Evolutionary conservation across 2,888 invertebrate species (phyloP).

Genomic region (Dicyrtoma fusca): DNA sequence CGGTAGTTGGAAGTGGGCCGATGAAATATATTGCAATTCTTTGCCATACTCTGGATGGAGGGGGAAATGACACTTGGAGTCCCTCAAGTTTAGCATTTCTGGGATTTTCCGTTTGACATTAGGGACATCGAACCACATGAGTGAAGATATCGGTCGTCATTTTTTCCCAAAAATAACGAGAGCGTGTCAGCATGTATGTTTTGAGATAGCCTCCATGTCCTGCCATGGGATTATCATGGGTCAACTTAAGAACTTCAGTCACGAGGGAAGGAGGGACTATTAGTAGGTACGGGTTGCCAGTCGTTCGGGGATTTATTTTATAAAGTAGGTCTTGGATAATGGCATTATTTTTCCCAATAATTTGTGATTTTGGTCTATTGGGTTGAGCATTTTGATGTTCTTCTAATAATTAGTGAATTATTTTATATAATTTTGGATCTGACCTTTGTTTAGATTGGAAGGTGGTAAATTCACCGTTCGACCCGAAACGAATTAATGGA

Average conservation of each 20-base stretch:
- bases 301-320: neutral
- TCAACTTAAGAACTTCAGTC: neutral
- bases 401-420: neutral
- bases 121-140: slow-evolving; percentile 10
- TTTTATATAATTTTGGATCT: neutral
- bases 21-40: slow-evolving; percentile 29
- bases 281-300: slow-evolving; percentile 7
- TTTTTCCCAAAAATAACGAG: slow-evolving; percentile 21
- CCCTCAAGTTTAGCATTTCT: neutral
- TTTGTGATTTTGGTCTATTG: neutral
- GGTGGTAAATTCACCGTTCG: neutral
- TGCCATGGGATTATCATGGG: neutral
- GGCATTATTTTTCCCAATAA: neutral
- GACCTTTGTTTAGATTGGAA: neutral
- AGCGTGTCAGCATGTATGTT: neutral
- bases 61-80: neutral
- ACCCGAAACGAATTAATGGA: neutral
- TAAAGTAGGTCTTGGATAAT: slow-evolving; percentile 6
- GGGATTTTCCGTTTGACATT: slow-evolving; percentile 20
- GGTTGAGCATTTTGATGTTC: neutral
- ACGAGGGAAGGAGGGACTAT: neutral
- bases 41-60: neutral
- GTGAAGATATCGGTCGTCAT: neutral
- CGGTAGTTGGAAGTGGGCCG: neutral
- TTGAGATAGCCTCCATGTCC: slow-evolving; percentile 14